These are phyloP conservation scores for Orbicella faveolata DNA, from an alignment of 64 coral and sea anemone species.

Conservation along the genomic window DNA sequence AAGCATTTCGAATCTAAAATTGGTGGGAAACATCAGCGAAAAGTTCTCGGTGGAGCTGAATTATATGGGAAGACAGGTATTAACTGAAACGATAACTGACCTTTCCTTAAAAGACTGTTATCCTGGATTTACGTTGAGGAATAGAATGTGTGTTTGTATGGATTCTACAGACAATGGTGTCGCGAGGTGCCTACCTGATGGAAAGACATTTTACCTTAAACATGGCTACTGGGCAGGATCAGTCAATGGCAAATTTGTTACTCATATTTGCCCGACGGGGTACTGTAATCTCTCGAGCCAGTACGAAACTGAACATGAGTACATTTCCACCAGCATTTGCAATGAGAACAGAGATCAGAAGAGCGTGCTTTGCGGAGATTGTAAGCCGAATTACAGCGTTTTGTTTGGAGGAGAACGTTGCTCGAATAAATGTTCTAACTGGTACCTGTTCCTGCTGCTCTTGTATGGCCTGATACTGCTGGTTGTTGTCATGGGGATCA, in stretches of 20 bases:
- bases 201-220: slow-evolving; percentile 61
- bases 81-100: slow-evolving; percentile 44
- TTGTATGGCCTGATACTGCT: slow-evolving; percentile 55
- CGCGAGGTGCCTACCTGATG: slow-evolving; percentile 34
- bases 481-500: slow-evolving; percentile 59
- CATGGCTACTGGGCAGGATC: slow-evolving; percentile 83
- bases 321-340: slow-evolving; percentile 64
- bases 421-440: slow-evolving; percentile 54
- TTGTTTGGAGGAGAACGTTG: slow-evolving; percentile 67
- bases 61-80: slow-evolving; percentile 59
- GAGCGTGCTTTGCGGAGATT: slow-evolving; percentile 72
- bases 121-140: slow-evolving; percentile 41
- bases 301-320: slow-evolving; percentile 10
- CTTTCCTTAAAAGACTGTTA: slow-evolving; percentile 42
- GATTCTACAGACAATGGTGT: slow-evolving; percentile 40
- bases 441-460: slow-evolving; percentile 62
- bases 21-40: slow-evolving; percentile 35
- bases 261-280: slow-evolving; percentile 66
- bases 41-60: slow-evolving; percentile 61
- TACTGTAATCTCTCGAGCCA: slow-evolving; percentile 43
- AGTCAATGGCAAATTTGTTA: slow-evolving; percentile 52
- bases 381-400: slow-evolving; percentile 62
- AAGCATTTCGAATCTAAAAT: slow-evolving; percentile 13
- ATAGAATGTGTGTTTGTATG: slow-evolving; percentile 51
- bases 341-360: slow-evolving; percentile 34